Base-by-base conservation (phyloP, 2,797 vertebrate species). In the Distichodus sexfasciatus region DNA sequence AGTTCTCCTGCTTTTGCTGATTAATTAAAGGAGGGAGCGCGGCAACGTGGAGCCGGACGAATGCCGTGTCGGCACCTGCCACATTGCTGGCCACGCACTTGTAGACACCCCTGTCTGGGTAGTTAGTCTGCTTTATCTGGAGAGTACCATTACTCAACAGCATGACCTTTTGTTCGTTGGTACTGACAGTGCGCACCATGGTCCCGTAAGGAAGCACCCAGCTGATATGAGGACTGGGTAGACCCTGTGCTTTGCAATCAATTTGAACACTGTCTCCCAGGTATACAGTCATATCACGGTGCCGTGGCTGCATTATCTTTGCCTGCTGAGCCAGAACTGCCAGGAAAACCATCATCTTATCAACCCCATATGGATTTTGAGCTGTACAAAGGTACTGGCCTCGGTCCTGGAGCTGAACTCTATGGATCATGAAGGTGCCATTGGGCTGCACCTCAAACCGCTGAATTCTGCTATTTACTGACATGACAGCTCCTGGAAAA, bases 351-450 rank as follows among this genome's bases (percentile, higher is more conserved):
- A 86, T 77, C 84, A 88, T 83, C 83, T 91, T 92, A 77, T 96
- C 96, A 0, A 81, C 31, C 0, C 96, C 97, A 10, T 95, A 85
- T 14, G 82, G 79, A 74, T 92, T 97, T 48, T 90, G 89, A 66
- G 92, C 95, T 0, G 87, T 92, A 85, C 97, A 99, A 73, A 94
- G 78, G 83, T 98, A 99, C 66, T 94, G 94, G 24, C 96, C 96
- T 0, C 82, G 91, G 87, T 99, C 97, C 79, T 97, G 95, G 35
- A 92, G 84, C 31, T 96, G 94, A 36, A 87, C 90, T 21, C 85
- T 89, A 23, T 81, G 90, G 77, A 99, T 95, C 75, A 94, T 66
- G 38, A 99, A 87, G 4, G 93, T 95, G 46, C 96, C 97, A 8
- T 96, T 96, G 78, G 91, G 85, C 71, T 93, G 87, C 33, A 99